Base-by-base conservation (phyloP, 2,797 vertebrate genomes). In the Hozukius guyotensis region DNA sequence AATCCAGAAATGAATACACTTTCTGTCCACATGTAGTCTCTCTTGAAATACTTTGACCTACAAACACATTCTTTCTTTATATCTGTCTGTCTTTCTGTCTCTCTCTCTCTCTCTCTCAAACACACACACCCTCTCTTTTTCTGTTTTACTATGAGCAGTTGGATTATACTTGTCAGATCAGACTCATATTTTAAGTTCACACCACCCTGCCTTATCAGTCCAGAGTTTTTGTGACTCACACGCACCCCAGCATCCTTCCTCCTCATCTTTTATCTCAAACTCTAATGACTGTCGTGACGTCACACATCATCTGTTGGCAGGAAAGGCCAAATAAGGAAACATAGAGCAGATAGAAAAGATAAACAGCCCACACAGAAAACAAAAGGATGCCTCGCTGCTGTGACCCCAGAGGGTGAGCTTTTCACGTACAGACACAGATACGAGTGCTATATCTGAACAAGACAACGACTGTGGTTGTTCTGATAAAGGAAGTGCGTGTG, bases 321-420 rank as follows among this genome's bases (percentile, higher is more conserved):
- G 86, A 92, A 96, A 92, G 83, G 89, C 94, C 92, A 91, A 93
- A 93, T 87, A 92, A 92, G 94, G 85, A 81, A 80, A 84, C 52
- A 42, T 66, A 46, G 79, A 66, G 77, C 59, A 74, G 81, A 88
- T 78, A 89, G 86, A 92, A 87, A 87, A 72, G 93, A 89, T 89
- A 90, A 66, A 57, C 90, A 80, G 80, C 91, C 81, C 77, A 83
- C 76, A 87, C 82, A 77, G 56, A 78, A 79, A 87, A 88, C 81
- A 91, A 74, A 29, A 83, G 75, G 60, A 75, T 32, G 70, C 69
- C 8, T 73, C 3, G 52, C 70, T 72, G 29, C 74, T 72, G 80
- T 66, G 72, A 86, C 80, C 81, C 77, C 75, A 75, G 34, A 38
- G 75, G 69, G 46, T 62, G 62, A 67, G 65, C 59, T 57, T 75